Evolutionary conservation across 2,113 vertebrate species (phyloP).

Genomic region (Acanthisitta chloris): DNA sequence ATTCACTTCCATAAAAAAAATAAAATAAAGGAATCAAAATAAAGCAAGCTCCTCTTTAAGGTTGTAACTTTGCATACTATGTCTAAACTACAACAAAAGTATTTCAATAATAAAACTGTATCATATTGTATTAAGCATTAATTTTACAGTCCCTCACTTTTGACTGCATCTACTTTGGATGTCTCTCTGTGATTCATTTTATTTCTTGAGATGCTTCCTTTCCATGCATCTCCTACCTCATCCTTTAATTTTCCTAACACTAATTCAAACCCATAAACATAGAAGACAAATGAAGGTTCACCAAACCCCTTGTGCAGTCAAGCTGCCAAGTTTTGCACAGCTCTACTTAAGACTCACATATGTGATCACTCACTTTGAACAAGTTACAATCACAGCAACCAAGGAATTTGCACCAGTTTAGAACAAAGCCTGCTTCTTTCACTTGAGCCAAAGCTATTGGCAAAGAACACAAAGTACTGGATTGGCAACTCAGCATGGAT

Average conservation of each 20-base stretch:
- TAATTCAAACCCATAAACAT: constrained; percentile 50
- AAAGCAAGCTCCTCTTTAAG: neutral
- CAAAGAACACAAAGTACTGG: constrained; percentile 40
- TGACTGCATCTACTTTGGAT: neutral
- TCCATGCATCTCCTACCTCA: neutral
- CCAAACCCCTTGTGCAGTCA: constrained; percentile 61
- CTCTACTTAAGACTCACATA: constrained; percentile 59
- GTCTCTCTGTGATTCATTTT: neutral
- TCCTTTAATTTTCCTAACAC: constrained; percentile 46
- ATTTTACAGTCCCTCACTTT: neutral
- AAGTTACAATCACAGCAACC: constrained; percentile 66
- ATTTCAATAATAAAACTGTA: neutral
- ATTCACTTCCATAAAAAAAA: neutral
- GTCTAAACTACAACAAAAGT: neutral
- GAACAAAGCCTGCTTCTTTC: constrained; percentile 62
- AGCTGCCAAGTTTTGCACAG: constrained; percentile 66
- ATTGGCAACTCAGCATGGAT: constrained; percentile 46
- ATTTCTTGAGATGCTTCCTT: neutral
- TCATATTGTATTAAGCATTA: neutral
- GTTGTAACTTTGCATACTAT: neutral
- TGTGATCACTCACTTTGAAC: constrained; percentile 63
- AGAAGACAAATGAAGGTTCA: constrained; percentile 60
- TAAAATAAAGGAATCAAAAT: neutral
- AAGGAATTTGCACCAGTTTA: constrained; percentile 69
- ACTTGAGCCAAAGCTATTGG: constrained; percentile 50